phyloP scores from a whole-genome alignment of 2,113 vertebrate species.

The Pelecanus crispus region DNA sequence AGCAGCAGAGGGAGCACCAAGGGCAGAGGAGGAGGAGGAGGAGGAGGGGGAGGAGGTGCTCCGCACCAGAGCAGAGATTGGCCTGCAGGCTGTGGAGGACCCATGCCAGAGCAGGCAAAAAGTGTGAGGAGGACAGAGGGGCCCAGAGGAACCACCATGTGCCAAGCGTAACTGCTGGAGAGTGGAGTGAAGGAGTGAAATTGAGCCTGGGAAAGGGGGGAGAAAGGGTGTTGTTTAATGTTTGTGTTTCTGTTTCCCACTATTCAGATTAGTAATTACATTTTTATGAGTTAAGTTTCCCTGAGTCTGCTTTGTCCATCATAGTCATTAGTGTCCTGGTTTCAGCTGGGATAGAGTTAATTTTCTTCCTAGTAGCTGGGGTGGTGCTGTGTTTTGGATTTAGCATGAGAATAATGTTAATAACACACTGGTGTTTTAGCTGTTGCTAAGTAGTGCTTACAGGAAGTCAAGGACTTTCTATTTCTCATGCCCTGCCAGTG shows the following conservation, averaged over 20 bases:
- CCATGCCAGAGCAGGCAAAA: background rate
- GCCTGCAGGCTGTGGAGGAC: background rate
- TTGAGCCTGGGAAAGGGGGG: background rate
- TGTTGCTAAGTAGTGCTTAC: no score
- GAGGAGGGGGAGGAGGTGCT: background rate
- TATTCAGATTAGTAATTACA: background rate
- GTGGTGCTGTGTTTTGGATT: no score
- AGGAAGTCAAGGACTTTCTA: no score
- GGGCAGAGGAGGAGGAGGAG: background rate
- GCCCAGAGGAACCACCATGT: accelerated
- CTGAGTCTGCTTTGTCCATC: background rate
- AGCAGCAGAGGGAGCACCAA: background rate
- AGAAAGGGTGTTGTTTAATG: background rate
- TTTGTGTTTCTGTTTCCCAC: background rate
- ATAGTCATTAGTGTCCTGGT: no score
- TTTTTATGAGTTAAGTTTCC: background rate
- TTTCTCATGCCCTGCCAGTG: no score
- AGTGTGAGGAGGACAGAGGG: background rate
- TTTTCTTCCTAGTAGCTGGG: no score
- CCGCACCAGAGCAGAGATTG: background rate
- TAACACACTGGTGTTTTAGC: no score
- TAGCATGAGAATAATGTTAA: no score
- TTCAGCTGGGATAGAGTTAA: no score
- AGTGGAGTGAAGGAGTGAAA: background rate
- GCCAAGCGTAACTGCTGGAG: background rate